A percentile compares a stretch with the other conserved stretches of the same genome.
phyloP scores from a whole-genome alignment of 2,888 invertebrate species.

The Philaethria dido region DNA sequence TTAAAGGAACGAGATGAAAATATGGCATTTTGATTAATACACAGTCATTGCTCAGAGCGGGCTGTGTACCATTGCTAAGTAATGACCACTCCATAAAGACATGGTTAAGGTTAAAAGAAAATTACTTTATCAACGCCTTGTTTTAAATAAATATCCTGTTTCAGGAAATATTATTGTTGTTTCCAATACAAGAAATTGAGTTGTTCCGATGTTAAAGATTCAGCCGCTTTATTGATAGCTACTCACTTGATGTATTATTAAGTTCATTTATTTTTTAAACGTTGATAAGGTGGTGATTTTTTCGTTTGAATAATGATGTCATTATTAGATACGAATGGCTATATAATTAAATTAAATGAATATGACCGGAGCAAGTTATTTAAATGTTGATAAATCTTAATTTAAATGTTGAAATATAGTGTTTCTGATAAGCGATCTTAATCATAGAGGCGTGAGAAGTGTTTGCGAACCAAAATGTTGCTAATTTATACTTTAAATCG shows the following conservation, averaged over 20 bases:
- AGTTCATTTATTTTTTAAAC: conserved; percentile 65
- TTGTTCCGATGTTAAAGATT: conserved; percentile 78
- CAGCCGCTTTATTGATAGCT: conserved; percentile 79
- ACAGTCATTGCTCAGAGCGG: conserved; percentile 82
- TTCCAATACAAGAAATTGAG: conserved; percentile 83
- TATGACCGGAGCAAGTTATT: conserved; percentile 39
- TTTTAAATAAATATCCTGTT: conserved; percentile 84
- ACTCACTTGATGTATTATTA: conserved; percentile 78
- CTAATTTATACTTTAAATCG: conserved; percentile 18
- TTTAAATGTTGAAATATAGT: conserved; percentile 32
- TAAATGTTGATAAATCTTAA: conserved; percentile 32
- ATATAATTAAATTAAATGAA: conserved; percentile 46
- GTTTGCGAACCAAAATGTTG: conserved; percentile 15
- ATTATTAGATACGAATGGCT: conserved; percentile 43
- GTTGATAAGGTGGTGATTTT: conserved; percentile 42
- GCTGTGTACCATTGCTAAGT: conserved; percentile 84
- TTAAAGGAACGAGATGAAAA: conserved; percentile 72
- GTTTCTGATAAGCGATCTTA: conserved; percentile 25
- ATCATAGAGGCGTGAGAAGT: conserved; percentile 22
- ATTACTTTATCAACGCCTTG: conserved; percentile 85
- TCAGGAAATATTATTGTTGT: conserved; percentile 84
- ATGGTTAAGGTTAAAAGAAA: conserved; percentile 84
- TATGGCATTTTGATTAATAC: conserved; percentile 84
- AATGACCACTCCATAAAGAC: conserved; percentile 84
- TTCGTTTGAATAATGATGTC: conserved; percentile 44